Evolutionary conservation across 1,140 invertebrate species (phyloP).

Genomic region (Drepana arcuata): DNA sequence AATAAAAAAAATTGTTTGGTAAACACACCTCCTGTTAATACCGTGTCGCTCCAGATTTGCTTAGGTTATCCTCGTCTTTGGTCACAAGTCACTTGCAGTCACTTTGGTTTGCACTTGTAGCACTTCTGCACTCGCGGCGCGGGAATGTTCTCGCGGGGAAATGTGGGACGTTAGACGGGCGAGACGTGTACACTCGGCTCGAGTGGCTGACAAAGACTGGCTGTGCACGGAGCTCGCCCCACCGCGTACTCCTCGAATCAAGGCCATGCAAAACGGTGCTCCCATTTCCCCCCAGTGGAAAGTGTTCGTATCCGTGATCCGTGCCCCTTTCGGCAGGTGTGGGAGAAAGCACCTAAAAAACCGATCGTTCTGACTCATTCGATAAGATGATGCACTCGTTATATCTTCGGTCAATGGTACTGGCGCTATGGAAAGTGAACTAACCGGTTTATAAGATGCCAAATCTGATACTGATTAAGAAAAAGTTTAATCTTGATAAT

Average conservation of each 20-base stretch:
- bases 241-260: constrained; percentile 39
- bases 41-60: constrained; percentile 57
- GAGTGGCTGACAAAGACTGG: constrained; percentile 1
- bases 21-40: constrained; percentile 36
- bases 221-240: constrained; percentile 10
- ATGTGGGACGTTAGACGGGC: too few species aligned
- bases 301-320: constrained; percentile 63
- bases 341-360: constrained; percentile 66
- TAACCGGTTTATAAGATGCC: constrained; percentile 45
- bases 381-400: constrained; percentile 30
- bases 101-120: constrained; percentile 21
- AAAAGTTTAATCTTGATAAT: constrained; percentile 15
- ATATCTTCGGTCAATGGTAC: constrained; percentile 17
- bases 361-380: constrained; percentile 56
- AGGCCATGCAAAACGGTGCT: constrained; percentile 65
- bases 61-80: constrained; percentile 20
- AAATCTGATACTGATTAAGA: constrained; percentile 25
- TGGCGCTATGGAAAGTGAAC: constrained; percentile 51
- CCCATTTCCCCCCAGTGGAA: constrained; percentile 67
- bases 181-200: constrained; percentile 2
- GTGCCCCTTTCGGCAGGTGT: constrained; percentile 55
- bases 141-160: too few species aligned
- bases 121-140: constrained; percentile 35
- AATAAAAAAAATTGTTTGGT: not conserved
- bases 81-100: constrained; percentile 22